Conservation (phyloP, 2,797 vertebrate species). For the Microcaecilia unicolor region DNA sequence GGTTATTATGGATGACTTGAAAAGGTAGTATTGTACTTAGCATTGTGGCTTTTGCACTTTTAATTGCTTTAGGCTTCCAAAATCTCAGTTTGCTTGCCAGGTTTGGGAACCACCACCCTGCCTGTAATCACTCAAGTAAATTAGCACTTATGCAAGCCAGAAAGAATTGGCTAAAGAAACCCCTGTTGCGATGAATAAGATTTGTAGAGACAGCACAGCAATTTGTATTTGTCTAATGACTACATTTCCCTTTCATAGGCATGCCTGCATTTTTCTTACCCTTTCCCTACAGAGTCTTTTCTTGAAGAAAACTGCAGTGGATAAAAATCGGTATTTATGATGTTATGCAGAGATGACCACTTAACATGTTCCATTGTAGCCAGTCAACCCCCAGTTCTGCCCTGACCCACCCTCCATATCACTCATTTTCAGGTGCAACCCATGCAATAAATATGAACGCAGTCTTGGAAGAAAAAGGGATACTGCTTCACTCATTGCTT, state of each 20-base stretch:
- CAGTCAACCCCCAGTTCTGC: too few relatives aligned
- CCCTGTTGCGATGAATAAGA: not conserved
- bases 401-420: too few relatives aligned
- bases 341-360: too few relatives aligned
- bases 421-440: too few relatives aligned
- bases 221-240: conserved; percentile 1
- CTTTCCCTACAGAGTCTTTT: not conserved
- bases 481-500: too few relatives aligned
- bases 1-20: too few relatives aligned
- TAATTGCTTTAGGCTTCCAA: conserved; percentile 2
- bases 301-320: conserved; percentile 5
- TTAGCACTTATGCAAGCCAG: conserved; percentile 1
- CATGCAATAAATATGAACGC: too few relatives aligned
- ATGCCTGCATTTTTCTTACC: accelerated
- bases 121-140: not conserved
- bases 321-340: too few relatives aligned
- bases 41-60: not conserved
- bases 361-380: too few relatives aligned
- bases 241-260: not conserved
- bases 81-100: not conserved
- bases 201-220: not conserved
- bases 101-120: not conserved
- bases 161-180: not conserved
- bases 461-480: too few relatives aligned
- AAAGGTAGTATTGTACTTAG: not conserved